phyloP scores from a whole-genome alignment of 2,797 vertebrate genomes.

The Anguilla marmorata region DNA sequence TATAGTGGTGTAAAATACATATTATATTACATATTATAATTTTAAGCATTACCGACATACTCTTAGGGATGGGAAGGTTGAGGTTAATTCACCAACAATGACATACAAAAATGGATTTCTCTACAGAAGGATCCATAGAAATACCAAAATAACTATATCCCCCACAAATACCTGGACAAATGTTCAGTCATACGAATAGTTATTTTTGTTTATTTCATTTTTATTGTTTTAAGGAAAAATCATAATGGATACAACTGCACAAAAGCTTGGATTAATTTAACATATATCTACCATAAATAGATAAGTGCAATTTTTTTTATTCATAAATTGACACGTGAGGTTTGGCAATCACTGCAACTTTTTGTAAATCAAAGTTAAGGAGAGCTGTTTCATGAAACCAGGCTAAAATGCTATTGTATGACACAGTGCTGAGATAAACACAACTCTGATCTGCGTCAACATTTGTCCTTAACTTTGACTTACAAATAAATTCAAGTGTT shows the following conservation, averaged over 20 bases:
- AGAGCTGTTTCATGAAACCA: slow-evolving; percentile 1
- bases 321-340: background rate
- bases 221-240: no score
- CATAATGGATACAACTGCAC: no score
- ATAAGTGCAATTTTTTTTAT: background rate
- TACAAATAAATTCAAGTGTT: slow-evolving; percentile 1
- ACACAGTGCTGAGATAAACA: slow-evolving; percentile 13
- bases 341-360: background rate
- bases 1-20: no score
- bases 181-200: background rate
- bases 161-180: background rate
- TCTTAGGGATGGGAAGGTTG: background rate
- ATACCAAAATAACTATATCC: background rate
- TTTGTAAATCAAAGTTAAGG: background rate
- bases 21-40: no score
- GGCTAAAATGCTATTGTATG: background rate
- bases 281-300: no score
- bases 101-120: background rate
- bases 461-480: slow-evolving; percentile 3
- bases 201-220: no score
- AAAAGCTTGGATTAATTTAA: no score
- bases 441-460: background rate
- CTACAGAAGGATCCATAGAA: background rate
- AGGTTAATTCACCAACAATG: background rate
- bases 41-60: background rate